Conservation (phyloP, 2,888 invertebrate genomes). For the Euproctis similis region DNA sequence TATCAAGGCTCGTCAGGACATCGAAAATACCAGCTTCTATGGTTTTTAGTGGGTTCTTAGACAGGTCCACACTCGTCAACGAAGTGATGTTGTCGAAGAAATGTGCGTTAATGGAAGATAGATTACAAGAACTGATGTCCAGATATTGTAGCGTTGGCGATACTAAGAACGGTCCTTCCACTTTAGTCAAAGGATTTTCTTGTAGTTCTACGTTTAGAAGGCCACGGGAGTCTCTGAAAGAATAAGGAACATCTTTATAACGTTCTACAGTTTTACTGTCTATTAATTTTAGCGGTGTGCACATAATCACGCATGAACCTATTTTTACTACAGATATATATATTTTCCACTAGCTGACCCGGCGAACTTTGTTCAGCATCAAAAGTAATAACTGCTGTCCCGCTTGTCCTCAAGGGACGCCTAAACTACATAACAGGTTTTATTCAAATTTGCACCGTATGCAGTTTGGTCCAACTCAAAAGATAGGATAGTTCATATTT, state of each 20-base stretch:
- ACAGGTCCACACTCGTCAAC: slow-evolving; percentile 80
- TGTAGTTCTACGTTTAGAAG: slow-evolving; percentile 82
- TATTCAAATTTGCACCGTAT: no score
- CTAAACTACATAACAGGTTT: no score
- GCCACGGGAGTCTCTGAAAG: slow-evolving; percentile 79
- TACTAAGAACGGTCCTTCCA: slow-evolving; percentile 79
- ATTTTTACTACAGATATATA: no score
- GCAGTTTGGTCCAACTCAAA: no score
- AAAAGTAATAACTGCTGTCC: no score
- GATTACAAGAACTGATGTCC: slow-evolving; percentile 79
- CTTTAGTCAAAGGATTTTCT: slow-evolving; percentile 77
- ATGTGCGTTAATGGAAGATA: slow-evolving; percentile 73
- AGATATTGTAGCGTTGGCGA: slow-evolving; percentile 80
- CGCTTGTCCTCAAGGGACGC: no score
- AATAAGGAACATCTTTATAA: slow-evolving; percentile 1
- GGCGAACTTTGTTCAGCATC: no score
- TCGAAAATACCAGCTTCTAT: slow-evolving; percentile 78
- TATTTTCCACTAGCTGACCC: no score
- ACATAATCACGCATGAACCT: no score
- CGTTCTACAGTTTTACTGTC: not conserved
- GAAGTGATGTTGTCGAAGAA: slow-evolving; percentile 82
- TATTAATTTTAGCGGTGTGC: no score
- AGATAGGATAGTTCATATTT: no score
- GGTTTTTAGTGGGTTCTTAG: slow-evolving; percentile 78
- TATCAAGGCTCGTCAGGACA: slow-evolving; percentile 78